Evolutionary conservation across 2,113 vertebrate species (phyloP), one percentile per base, ranked within the genome.

Genomic region (Seriola quinqueradiata): DNA sequence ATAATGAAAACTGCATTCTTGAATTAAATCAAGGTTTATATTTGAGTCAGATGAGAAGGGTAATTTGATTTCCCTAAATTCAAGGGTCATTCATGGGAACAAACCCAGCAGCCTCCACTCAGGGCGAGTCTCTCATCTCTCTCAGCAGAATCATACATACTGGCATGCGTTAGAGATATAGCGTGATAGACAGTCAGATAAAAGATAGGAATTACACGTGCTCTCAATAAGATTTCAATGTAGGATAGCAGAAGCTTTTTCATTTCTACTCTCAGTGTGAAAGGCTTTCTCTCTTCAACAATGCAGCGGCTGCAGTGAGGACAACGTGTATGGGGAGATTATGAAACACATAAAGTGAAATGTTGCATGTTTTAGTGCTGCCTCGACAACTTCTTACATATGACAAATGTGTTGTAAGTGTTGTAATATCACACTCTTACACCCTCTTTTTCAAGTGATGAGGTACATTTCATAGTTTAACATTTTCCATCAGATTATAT

Each of bases 21-120:
- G 58, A 79, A 89, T 87, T 75, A 70, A 86, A 87, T 89, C 66
- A 87, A 78, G 57, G 60, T 61, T 79, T 81, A 72, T 84, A 68
- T 71, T 82, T 80, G 68, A 63, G 54, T 46, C 40, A 69, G 40
- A 88, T 44, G 72, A 78, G 75, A 77, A 55, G 21, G 64, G 44
- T 86, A 76, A 84, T 86, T 87, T 40, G 21, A 83, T 88, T 85
- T 70, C 38, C 38, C 38, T 16, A 71, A 69, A 79, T 80, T 23
- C 28, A 66, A 19, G 16, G 80, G 60, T 79, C 54, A 69, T 70
- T 75, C 0, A 1, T 36, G 67, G 78, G 72, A 59, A 68, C 64
- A 77, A 66, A 87, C 14, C 70, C 58, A 23, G 67, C 70, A 61
- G 68, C 1, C 44, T 63, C 25, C 28, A 11, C 36, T 52, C 44